A percentile compares a stretch with the other conserved stretches of the same genome.
These are phyloP conservation scores for Dissostichus mawsoni DNA, from an alignment of 2,113 vertebrate genomes.

Conservation along the genomic window DNA sequence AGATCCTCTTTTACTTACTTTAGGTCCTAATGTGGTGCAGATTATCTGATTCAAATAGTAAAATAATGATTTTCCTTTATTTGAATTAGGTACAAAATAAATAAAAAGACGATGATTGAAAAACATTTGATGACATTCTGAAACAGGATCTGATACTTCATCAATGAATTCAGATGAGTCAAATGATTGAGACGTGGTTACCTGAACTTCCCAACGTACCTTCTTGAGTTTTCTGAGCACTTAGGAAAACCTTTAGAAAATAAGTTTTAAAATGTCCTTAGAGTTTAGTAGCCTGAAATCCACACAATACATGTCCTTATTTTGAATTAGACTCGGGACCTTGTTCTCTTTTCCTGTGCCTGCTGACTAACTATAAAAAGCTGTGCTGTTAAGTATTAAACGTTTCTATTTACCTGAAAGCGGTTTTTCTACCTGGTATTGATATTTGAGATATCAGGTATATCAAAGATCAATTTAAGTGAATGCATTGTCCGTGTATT, in stretches of 20 bases:
- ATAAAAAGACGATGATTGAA: background rate
- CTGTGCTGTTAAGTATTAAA: background rate
- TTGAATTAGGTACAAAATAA: background rate
- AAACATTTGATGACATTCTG: background rate
- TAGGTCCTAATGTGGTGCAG: background rate
- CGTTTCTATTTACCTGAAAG: background rate
- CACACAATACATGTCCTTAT: too few relatives aligned
- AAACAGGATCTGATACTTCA: constrained; percentile 13
- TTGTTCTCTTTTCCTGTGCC: background rate
- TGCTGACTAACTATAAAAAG: background rate
- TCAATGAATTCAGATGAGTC: background rate
- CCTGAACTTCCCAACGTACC: background rate
- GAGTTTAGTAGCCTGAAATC: too few relatives aligned
- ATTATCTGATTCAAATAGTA: background rate
- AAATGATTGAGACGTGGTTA: background rate
- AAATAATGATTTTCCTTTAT: background rate
- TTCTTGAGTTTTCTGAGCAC: too few relatives aligned
- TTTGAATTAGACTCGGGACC: background rate
- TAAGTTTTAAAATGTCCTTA: too few relatives aligned
- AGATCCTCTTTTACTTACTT: background rate
- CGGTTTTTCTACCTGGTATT: background rate
- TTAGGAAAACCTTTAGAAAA: too few relatives aligned
- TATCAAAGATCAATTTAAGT: background rate
- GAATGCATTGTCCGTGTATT: constrained; percentile 24
- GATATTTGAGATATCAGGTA: background rate